Evolutionary conservation across 2,113 vertebrate genomes (phyloP), one percentile per base, ranked within the genome.

Genomic region (Ibidorhyncha struthersii): DNA sequence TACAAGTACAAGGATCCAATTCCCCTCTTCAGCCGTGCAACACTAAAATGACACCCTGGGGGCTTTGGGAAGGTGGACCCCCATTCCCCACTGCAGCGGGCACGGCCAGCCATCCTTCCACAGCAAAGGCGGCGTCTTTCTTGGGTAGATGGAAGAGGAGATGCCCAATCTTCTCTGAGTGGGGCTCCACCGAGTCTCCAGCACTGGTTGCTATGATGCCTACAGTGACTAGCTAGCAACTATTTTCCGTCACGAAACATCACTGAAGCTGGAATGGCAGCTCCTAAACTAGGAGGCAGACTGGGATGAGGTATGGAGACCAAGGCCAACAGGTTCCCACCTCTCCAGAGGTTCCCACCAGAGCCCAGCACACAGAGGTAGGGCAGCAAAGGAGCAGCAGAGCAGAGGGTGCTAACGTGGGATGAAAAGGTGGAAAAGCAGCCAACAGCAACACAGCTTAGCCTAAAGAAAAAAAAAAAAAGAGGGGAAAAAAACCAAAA

Each of bases 381-480:
- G 17, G 10, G 10, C 65, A 32, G 63, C 55, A 43, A 71, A 82
- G 74, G 41, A 63, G 55, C 72, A 53, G 72, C 29, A 1, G n/a
- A 77, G 79, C 34, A 80, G 55, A 49, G n/a, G 72, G 84, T 66
- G 69, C 41, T 78, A 78, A 78, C 0, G 0, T n/a, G 59, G 82
- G 61, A 85, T 74, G 81, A 86, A 94, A 67, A 89, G 73, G 81
- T 82, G 32, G 47, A 90, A 94, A 84, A 70, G 65, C 59, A 78
- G 81, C 77, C 91, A 94, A 55, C 23, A 80, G 52, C 82, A 59
- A 19, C 45, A 43, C 69, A 86, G 32, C 4, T 66, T 16, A n/a
- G 61, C 45, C 82, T 23, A 21, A 47, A 55, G 17, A 12, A 36
- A 21, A 27, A n/a, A 22, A 47, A 36, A 49, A 4, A 12, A 27